A percentile compares a stretch with the other conserved stretches of the same genome.
Conservation (phyloP, 1,140 invertebrate genomes). For the Habropoda laboriosa region DNA sequence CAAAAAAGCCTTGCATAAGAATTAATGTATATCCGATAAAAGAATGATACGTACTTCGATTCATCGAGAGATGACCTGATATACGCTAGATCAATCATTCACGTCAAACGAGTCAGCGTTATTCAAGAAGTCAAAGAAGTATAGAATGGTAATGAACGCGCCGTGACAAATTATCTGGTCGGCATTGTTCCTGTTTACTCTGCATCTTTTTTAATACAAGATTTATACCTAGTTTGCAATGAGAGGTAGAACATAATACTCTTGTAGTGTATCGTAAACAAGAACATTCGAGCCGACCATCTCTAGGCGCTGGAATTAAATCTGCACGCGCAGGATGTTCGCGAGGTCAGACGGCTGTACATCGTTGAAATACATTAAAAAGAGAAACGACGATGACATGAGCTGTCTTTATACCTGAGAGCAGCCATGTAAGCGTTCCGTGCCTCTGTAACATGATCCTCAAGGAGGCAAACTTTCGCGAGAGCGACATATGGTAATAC, state of each 20-base stretch:
- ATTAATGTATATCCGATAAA: no score
- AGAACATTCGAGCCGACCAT: slow-evolving; percentile 8
- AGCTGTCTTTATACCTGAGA: slow-evolving; percentile 83
- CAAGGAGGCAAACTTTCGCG: slow-evolving; percentile 87
- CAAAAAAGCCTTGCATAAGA: no score
- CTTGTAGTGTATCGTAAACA: slow-evolving; percentile 9
- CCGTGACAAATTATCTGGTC: not conserved
- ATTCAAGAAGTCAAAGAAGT: not conserved
- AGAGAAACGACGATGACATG: not conserved
- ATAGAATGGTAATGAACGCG: not conserved
- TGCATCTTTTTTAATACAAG: slow-evolving; percentile 8
- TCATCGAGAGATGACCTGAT: not conserved
- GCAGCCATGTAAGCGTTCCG: slow-evolving; percentile 87
- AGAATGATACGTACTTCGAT: no score
- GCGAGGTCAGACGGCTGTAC: not conserved
- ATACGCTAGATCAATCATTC: not conserved
- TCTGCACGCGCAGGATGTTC: not conserved
- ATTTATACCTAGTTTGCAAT: not conserved
- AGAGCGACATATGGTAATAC: slow-evolving; percentile 88
- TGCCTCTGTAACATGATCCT: slow-evolving; percentile 88
- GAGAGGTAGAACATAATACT: slow-evolving; percentile 10
- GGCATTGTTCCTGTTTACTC: not conserved
- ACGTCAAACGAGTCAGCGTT: not conserved
- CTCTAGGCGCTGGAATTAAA: slow-evolving; percentile 5
- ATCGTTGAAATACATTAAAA: slow-evolving; percentile 2